Evolutionary conservation across 2,888 invertebrate genomes (phyloP).

Genomic region (Yponomeuta plumbellus): DNA sequence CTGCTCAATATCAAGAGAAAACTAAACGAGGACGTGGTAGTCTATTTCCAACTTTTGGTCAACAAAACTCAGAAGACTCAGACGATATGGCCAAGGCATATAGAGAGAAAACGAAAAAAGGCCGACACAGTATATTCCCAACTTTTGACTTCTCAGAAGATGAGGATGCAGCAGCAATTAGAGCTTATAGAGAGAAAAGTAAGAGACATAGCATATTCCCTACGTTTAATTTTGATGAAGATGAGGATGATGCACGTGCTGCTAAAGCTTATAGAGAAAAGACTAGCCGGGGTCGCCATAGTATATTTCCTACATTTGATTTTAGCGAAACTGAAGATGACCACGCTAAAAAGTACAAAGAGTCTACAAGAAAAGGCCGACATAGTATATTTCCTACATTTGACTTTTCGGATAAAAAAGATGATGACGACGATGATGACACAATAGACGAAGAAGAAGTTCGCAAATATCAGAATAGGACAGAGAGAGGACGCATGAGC

Average conservation of each 20-base stretch:
- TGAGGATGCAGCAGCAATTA: conserved; percentile 47
- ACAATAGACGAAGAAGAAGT: conserved; percentile 20
- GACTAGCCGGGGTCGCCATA: conserved; percentile 54
- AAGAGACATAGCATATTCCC: conserved; percentile 62
- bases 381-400: conserved; percentile 65
- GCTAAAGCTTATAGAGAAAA: conserved; percentile 53
- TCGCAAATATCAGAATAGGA: conserved; percentile 18
- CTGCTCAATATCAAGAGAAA: conserved; percentile 15
- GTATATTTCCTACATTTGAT: conserved; percentile 64
- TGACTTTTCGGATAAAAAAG: conserved; percentile 53
- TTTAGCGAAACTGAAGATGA: conserved; percentile 59
- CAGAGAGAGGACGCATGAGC: conserved; percentile 19
- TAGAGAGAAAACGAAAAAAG: conserved; percentile 21
- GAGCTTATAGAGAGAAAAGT: conserved; percentile 48
- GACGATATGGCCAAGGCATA: conserved; percentile 24
- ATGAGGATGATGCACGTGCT: conserved; percentile 41
- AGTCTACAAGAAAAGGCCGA: conserved; percentile 55
- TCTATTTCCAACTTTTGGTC: conserved; percentile 34
- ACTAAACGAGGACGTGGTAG: conserved; percentile 22
- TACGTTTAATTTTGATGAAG: conserved; percentile 57
- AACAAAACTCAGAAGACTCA: conserved; percentile 31
- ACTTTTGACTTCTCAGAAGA: conserved; percentile 62
- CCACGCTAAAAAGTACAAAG: conserved; percentile 49
- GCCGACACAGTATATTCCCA: conserved; percentile 22
- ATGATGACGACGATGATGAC: conserved; percentile 37